A percentile compares a stretch with the other conserved stretches of the same genome.
These are phyloP conservation scores for Drosophila pseudoananassae DNA, from an alignment of 1,140 invertebrate species.

Conservation along the genomic window DNA sequence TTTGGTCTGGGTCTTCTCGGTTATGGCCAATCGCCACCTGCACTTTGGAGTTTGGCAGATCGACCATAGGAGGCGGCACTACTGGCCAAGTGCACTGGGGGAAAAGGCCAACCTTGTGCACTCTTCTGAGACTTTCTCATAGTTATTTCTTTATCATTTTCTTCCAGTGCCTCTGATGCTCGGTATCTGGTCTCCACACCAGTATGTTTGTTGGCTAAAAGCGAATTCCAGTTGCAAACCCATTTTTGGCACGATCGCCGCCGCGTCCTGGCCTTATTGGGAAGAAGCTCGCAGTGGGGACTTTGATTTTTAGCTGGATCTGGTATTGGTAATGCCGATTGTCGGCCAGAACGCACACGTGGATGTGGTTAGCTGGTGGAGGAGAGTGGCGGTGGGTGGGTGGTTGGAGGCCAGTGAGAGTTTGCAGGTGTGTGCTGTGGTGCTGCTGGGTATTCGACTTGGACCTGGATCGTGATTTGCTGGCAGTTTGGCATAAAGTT, in stretches of 20 bases:
- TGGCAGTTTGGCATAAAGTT: conserved; percentile 46
- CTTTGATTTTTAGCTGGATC: conserved; percentile 63
- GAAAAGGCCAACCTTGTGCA: neutral
- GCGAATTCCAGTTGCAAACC: conserved; percentile 82
- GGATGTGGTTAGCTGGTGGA: conserved; percentile 24
- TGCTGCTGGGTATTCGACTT: neutral
- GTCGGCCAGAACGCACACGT: conserved; percentile 70
- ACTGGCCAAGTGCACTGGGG: neutral
- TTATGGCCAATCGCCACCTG: conserved; percentile 71
- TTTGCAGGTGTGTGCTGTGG: conserved; percentile 63
- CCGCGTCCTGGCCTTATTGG: conserved; percentile 57
- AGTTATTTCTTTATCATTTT: too few species aligned
- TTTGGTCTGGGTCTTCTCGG: conserved; percentile 34
- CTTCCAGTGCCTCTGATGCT: conserved; percentile 14
- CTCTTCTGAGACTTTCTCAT: neutral
- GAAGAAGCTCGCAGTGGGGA: conserved; percentile 50
- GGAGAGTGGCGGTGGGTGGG: neutral
- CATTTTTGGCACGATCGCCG: conserved; percentile 78
- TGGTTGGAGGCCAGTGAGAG: conserved; percentile 14
- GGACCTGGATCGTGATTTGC: conserved; percentile 67
- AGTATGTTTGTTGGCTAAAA: conserved; percentile 64
- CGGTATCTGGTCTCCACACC: conserved; percentile 43
- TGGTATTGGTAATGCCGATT: conserved; percentile 42
- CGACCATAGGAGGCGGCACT: conserved; percentile 17
- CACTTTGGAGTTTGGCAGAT: conserved; percentile 53